These are phyloP conservation scores for Polypterus senegalus DNA, from an alignment of 2,113 vertebrate species.

Conservation along the genomic window DNA sequence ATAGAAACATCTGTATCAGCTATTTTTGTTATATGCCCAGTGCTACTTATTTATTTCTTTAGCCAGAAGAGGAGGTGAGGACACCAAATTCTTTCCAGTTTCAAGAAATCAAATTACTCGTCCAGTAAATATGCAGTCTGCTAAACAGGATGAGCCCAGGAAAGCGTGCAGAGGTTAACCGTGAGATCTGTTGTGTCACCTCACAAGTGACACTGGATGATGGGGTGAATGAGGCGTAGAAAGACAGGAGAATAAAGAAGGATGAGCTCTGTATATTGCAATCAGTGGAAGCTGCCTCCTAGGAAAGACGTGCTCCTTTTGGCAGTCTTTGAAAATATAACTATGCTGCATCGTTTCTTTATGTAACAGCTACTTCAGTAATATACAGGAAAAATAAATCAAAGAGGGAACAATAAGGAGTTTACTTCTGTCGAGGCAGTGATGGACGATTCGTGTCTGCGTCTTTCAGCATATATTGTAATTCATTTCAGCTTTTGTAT, in stretches of 20 bases:
- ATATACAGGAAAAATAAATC: too few species aligned
- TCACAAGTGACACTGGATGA: constrained; percentile 48
- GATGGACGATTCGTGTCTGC: too few species aligned
- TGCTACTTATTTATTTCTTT: too few species aligned
- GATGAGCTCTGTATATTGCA: constrained; percentile 39
- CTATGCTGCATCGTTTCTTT: too few species aligned
- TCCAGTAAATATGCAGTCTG: constrained; percentile 5
- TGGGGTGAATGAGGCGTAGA: constrained; percentile 53
- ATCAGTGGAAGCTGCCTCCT: constrained; percentile 27
- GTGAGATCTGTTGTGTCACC: constrained; percentile 33
- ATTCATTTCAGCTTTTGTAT: too few species aligned
- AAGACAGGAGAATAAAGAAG: constrained; percentile 52
- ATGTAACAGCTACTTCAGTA: too few species aligned
- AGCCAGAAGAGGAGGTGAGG: too few species aligned
- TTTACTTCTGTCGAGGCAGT: too few species aligned
- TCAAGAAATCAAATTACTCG: constrained; percentile 8
- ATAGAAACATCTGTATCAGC: not conserved
- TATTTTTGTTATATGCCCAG: not conserved
- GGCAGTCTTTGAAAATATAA: too few species aligned
- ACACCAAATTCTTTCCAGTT: too few species aligned
- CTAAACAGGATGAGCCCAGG: constrained; percentile 44
- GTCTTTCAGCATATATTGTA: too few species aligned
- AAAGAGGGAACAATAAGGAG: too few species aligned
- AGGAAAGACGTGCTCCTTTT: constrained; percentile 26
- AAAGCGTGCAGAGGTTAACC: constrained; percentile 33